Percentiles rank a stretch among this genome's conserved stretches.
Evolutionary conservation across 35 echinoderm and acorn worm species (phyloP).

Genomic region (Heliocidaris tuberculata): DNA sequence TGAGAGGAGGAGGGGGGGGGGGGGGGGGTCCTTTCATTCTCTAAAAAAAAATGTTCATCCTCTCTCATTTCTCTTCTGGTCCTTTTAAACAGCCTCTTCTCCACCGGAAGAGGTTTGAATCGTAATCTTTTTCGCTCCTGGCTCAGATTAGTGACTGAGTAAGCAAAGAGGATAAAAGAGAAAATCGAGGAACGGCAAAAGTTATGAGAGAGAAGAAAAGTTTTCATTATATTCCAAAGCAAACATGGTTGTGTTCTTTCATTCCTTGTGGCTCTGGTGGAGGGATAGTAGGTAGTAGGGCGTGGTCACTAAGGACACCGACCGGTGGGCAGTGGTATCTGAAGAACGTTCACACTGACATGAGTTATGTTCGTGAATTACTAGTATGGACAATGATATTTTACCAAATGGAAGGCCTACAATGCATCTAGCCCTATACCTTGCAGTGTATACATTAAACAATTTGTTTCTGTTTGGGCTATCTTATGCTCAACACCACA

Average conservation of each 20-base stretch:
- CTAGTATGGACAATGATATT: too few species aligned
- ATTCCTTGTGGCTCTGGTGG: not conserved
- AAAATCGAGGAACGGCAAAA: not conserved
- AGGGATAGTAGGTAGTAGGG: not conserved
- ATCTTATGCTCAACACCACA: too few species aligned
- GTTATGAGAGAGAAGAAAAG: not conserved
- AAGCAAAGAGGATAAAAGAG: not conserved
- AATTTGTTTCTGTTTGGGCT: too few species aligned
- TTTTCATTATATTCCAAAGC: not conserved
- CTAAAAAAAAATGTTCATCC: not conserved
- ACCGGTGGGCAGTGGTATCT: not conserved
- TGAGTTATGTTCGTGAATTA: not conserved
- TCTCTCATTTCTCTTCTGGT: not conserved
- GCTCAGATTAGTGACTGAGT: conserved; percentile 7
- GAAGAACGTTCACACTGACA: not conserved
- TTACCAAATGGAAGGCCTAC: too few species aligned
- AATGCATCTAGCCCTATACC: too few species aligned
- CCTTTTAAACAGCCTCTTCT: not conserved
- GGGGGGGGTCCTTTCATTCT: not conserved
- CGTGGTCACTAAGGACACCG: conserved; percentile 5
- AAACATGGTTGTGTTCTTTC: not conserved
- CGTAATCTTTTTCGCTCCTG: not conserved
- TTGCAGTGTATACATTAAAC: too few species aligned
- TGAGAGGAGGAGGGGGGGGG: not conserved
- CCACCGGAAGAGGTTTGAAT: not conserved